Evolutionary conservation across 1,140 invertebrate species (phyloP).

Genomic region (Drosophila ercepeae): DNA sequence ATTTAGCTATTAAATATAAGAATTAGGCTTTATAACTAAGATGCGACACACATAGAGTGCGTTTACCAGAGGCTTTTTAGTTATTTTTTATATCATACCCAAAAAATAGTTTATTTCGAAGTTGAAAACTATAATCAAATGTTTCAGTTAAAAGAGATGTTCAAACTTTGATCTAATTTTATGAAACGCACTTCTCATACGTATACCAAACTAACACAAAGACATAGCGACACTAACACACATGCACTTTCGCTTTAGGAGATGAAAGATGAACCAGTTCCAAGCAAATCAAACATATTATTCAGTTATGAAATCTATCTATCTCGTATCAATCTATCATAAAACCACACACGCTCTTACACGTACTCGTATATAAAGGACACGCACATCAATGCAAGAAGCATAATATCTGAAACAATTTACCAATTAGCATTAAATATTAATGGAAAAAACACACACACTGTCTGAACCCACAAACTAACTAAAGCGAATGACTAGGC

Average conservation of each 20-base stretch:
- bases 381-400: slow-evolving; percentile 58
- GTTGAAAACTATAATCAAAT: background rate
- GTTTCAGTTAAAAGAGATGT: background rate
- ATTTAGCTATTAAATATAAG: slow-evolving; percentile 36
- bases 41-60: slow-evolving; percentile 10
- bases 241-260: slow-evolving; percentile 23
- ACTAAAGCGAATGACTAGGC: slow-evolving; percentile 66
- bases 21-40: slow-evolving; percentile 1
- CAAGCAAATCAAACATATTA: slow-evolving; percentile 59
- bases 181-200: slow-evolving; percentile 32
- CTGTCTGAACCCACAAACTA: slow-evolving; percentile 68
- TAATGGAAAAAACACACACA: slow-evolving; percentile 39
- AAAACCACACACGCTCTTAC: slow-evolving; percentile 16
- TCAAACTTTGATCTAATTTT: background rate
- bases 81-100: too few species aligned
- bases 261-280: slow-evolving; percentile 52
- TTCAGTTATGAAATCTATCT: slow-evolving; percentile 27
- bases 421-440: slow-evolving; percentile 73
- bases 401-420: slow-evolving; percentile 67
- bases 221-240: slow-evolving; percentile 15
- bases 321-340: slow-evolving; percentile 27
- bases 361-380: slow-evolving; percentile 23
- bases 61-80: too few species aligned
- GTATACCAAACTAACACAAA: slow-evolving; percentile 37
- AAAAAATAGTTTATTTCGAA: slow-evolving; percentile 2